These are phyloP conservation scores for Oreochromis niloticus DNA, from an alignment of 2,113 vertebrate species.

Conservation along the genomic window DNA sequence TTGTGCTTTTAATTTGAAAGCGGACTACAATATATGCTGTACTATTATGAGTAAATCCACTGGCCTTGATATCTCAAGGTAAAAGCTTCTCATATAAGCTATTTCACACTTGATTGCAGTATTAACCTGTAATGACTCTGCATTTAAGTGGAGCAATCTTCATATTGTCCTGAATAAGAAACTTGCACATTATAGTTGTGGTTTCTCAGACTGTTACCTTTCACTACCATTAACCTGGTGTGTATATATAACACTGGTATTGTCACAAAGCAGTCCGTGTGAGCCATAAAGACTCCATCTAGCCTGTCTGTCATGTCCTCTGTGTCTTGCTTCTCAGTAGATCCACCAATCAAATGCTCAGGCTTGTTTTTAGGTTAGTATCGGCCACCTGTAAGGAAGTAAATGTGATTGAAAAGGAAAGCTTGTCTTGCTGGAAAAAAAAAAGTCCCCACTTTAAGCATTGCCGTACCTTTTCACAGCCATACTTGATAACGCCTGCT, in stretches of 20 bases:
- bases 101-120: neutral
- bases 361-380: neutral
- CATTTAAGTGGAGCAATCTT: neutral
- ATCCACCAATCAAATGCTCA: neutral
- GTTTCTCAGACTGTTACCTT: neutral
- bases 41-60: neutral
- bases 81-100: neutral
- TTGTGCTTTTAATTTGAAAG: conserved; percentile 9
- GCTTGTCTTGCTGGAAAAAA: neutral
- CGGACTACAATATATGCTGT: neutral
- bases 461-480: rapidly evolving
- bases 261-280: neutral
- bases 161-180: neutral
- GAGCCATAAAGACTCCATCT: neutral
- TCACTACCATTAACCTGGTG: neutral
- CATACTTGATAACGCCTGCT: neutral
- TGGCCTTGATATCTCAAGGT: neutral
- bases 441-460: neutral
- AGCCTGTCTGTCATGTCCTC: rapidly evolving
- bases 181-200: neutral
- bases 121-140: neutral
- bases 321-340: neutral
- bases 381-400: neutral
- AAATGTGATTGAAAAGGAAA: neutral
- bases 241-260: neutral